These are phyloP conservation scores for Neopipo cinnamomea DNA, from an alignment of 2,113 vertebrate genomes.

Conservation along the genomic window DNA sequence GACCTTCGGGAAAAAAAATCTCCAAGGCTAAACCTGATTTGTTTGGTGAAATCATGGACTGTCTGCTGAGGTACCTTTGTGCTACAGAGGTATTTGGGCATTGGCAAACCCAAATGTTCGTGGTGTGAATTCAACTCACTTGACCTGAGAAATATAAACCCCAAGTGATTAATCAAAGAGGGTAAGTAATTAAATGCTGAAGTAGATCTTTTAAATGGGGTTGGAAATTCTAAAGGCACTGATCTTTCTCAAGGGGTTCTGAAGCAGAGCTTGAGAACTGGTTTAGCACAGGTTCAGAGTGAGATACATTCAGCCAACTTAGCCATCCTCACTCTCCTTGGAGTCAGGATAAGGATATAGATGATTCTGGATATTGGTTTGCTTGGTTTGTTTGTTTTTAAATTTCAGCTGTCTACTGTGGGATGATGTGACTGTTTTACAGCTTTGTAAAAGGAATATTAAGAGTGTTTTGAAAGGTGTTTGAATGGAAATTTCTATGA, in stretches of 20 bases:
- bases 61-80: background rate
- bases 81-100: background rate
- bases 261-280: background rate
- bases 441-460: background rate
- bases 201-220: background rate
- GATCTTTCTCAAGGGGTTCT: background rate
- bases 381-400: background rate
- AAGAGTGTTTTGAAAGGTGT: background rate
- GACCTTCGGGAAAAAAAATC: background rate
- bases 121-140: too few relatives aligned
- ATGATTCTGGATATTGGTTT: background rate
- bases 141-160: background rate
- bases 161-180: background rate
- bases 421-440: background rate
- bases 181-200: background rate
- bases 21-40: background rate
- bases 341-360: background rate
- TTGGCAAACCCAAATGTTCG: accelerated
- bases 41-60: background rate
- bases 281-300: background rate
- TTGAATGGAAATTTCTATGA: background rate
- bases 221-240: background rate
- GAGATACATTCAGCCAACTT: background rate
- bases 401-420: background rate
- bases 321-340: background rate